Conservation (phyloP, 2,888 invertebrate species). For the Xestia c-nigrum region DNA sequence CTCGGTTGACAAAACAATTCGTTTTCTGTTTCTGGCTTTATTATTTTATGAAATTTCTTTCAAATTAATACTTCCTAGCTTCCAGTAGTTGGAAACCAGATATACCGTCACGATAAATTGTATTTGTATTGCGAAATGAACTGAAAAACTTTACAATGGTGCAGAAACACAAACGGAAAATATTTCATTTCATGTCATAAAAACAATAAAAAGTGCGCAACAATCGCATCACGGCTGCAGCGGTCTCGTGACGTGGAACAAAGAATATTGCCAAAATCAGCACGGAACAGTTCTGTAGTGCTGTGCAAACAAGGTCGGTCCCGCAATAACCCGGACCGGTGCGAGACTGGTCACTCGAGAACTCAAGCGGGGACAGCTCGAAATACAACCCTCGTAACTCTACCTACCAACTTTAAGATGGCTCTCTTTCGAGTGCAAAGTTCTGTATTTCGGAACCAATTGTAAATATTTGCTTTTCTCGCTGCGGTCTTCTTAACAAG, state of each 20-base stretch:
- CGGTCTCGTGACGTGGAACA: conserved; percentile 63
- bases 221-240: conserved; percentile 45
- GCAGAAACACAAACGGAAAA: conserved; percentile 48
- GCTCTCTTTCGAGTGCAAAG: conserved; percentile 83
- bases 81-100: conserved; percentile 38
- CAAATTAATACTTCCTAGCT: conserved; percentile 40
- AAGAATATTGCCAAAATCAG: conserved; percentile 84
- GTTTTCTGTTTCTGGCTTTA: conserved; percentile 60
- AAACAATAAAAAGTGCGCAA: conserved; percentile 56
- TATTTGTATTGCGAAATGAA: conserved; percentile 34
- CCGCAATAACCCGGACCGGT: conserved; percentile 80
- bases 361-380: conserved; percentile 79
- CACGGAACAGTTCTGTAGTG: conserved; percentile 83
- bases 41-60: conserved; percentile 53
- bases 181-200: conserved; percentile 54
- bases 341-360: conserved; percentile 80
- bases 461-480: conserved; percentile 85
- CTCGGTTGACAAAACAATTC: conserved; percentile 68
- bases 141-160: conserved; percentile 13
- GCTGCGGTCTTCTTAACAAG: conserved; percentile 84
- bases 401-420: conserved; percentile 79
- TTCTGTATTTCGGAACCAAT: conserved; percentile 85
- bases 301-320: conserved; percentile 82
- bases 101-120: conserved; percentile 23
- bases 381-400: conserved; percentile 78